Base-by-base conservation (phyloP, 2,797 vertebrate genomes). In the Chelonia mydas region DNA sequence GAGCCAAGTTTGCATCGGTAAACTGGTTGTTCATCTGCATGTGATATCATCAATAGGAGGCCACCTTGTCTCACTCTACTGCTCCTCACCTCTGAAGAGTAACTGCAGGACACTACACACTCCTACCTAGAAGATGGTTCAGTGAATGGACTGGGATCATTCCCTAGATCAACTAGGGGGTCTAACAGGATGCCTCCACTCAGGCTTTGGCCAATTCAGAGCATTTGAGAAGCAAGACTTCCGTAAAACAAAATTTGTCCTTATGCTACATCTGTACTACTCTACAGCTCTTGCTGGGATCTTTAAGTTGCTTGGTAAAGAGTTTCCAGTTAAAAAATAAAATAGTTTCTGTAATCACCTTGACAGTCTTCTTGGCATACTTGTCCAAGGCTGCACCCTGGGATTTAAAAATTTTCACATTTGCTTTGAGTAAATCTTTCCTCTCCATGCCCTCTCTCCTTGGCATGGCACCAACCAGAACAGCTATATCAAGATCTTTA, bases 381-480 rank as follows among this genome's bases (percentile, higher is more conserved):
- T 99, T 99, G 27, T 99, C 99, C 98, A 99, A 97, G 31, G 99
- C 99, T 25, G 98, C 84, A 65, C 99, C 99, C 97, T 99, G 99
- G 91, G 98, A 98, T 97, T 99, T 99, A 97, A 99, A 99, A 97
- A 99, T 99, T 88, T 99, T 99, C 96, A 99, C 99, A 50, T 99
- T 99, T 82, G 99, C 99, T 97, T 99, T 99, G 51, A 99, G 99
- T 86, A 99, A 98, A 97, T 99, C 99, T 97, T 99, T 99, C 97
- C 99, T 99, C 97, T 99, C 99, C 99, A 99, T 99, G 91, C 99
- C 99, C 16, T 99, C 99, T 96, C 98, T 99, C 95, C 99, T 98
- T 84, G 99, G 99, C 99, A 99, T 99, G 90, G 99, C 99, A 84
- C 99, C 99, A 96, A 99, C 99, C 97, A 99, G 97, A 96, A 99